phyloP scores from a whole-genome alignment of 2,797 vertebrate species.

The Myiotriccus ornatus region DNA sequence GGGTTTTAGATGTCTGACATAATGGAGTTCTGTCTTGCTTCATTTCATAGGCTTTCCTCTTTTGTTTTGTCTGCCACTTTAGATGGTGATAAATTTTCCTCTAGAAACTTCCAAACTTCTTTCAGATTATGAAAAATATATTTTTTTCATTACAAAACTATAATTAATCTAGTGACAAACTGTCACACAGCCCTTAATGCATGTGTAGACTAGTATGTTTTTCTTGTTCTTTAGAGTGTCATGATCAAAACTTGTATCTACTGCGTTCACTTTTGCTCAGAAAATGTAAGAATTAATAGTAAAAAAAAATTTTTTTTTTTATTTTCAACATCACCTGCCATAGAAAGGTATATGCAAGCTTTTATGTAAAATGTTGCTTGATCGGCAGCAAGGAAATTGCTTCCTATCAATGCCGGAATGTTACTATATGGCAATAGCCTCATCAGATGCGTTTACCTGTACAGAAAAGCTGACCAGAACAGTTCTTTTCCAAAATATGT shows the following conservation, averaged over 20 bases:
- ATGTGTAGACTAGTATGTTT: not conserved
- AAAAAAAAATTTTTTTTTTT: not conserved
- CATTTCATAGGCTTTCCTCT: not conserved
- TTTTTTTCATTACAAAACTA: not conserved
- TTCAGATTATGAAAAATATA: not conserved
- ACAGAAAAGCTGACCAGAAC: not conserved
- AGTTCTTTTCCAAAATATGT: not conserved
- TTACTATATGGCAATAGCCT: not conserved
- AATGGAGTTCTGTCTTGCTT: conserved; percentile 22
- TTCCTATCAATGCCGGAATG: not conserved
- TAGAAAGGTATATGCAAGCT: not conserved
- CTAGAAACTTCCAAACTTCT: not conserved
- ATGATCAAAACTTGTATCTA: not conserved
- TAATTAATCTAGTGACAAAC: not conserved
- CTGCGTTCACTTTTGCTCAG: not conserved
- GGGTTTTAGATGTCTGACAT: conserved; percentile 11
- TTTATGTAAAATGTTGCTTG: not conserved
- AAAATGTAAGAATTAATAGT: not conserved
- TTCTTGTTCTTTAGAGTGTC: not conserved
- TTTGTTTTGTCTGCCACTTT: not conserved
- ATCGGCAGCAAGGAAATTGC: not conserved
- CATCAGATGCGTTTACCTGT: not conserved
- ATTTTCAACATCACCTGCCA: not conserved
- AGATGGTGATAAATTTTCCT: conserved; percentile 6
- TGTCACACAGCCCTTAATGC: not conserved